Evolutionary conservation across 2,797 vertebrate genomes (phyloP).

Genomic region (Pseudochirops cupreus): DNA sequence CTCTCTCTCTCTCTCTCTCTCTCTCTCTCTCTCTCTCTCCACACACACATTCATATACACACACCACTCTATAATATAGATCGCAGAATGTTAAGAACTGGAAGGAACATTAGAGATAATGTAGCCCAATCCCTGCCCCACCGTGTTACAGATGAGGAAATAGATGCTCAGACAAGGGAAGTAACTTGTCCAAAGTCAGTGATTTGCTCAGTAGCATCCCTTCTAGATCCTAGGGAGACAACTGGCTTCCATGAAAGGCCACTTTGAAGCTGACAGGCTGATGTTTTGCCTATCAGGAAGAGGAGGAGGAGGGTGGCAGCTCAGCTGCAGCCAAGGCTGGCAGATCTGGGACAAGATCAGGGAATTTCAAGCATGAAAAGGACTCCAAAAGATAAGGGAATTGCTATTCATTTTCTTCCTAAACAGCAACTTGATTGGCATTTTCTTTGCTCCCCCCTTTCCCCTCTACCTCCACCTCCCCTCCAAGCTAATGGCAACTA

Average conservation of each 20-base stretch:
- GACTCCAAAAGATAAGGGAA: background rate
- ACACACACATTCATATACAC: background rate
- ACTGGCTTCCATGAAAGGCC: background rate
- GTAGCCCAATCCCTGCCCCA: background rate
- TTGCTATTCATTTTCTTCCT: slow-evolving; percentile 8
- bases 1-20: background rate
- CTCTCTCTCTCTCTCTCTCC: background rate
- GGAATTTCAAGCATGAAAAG: slow-evolving; percentile 27
- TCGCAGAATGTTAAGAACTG: background rate
- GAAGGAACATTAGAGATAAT: background rate
- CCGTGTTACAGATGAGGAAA: background rate
- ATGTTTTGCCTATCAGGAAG: background rate
- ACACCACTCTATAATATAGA: background rate
- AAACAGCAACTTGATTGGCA: background rate
- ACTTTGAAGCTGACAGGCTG: background rate
- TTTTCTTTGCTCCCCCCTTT: background rate
- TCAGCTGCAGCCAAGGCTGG: background rate
- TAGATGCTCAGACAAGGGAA: background rate
- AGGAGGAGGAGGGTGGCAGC: background rate
- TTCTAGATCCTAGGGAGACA: background rate
- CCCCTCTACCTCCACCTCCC: background rate
- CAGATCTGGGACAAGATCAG: background rate
- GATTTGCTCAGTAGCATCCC: background rate
- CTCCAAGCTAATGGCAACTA: slow-evolving; percentile 2
- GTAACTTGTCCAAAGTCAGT: background rate